A percentile compares a stretch with the other conserved stretches of the same genome.
Conservation (phyloP, 2,888 invertebrate species). For the Heliconius ismenius region DNA sequence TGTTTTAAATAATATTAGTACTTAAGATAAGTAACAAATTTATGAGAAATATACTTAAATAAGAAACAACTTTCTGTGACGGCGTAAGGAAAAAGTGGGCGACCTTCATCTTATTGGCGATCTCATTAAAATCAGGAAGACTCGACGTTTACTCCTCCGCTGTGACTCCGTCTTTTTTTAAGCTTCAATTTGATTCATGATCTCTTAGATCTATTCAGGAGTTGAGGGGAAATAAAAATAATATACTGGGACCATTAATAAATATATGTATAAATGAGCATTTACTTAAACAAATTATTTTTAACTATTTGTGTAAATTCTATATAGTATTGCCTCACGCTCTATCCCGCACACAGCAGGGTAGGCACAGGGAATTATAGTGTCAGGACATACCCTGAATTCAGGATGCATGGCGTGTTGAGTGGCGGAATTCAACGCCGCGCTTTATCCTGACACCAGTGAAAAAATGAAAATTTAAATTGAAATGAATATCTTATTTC, state of each 20-base stretch:
- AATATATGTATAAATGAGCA: neutral
- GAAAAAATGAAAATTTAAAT: too few relatives aligned
- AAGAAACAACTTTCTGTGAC: slow-evolving; percentile 27
- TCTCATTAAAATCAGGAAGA: slow-evolving; percentile 78
- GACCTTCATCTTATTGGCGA: slow-evolving; percentile 63
- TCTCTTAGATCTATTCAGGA: slow-evolving; percentile 43
- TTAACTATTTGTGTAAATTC: neutral
- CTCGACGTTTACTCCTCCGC: slow-evolving; percentile 55
- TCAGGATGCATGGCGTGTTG: too few relatives aligned
- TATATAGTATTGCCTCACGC: too few relatives aligned
- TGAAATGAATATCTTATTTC: too few relatives aligned
- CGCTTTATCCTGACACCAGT: too few relatives aligned
- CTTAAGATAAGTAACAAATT: neutral
- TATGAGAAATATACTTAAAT: neutral
- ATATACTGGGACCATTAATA: slow-evolving; percentile 5
- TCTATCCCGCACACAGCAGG: too few relatives aligned
- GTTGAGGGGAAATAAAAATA: slow-evolving; percentile 41
- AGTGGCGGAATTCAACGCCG: too few relatives aligned
- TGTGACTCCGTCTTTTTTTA: slow-evolving; percentile 43
- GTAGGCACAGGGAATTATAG: neutral
- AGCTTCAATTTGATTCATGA: slow-evolving; percentile 41
- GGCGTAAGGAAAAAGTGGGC: slow-evolving; percentile 40
- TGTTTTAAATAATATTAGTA: neutral
- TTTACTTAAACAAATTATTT: neutral
- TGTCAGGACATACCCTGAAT: neutral